These are phyloP conservation scores for Salvator merianae DNA, from an alignment of 2,113 vertebrate genomes.

Conservation along the genomic window DNA sequence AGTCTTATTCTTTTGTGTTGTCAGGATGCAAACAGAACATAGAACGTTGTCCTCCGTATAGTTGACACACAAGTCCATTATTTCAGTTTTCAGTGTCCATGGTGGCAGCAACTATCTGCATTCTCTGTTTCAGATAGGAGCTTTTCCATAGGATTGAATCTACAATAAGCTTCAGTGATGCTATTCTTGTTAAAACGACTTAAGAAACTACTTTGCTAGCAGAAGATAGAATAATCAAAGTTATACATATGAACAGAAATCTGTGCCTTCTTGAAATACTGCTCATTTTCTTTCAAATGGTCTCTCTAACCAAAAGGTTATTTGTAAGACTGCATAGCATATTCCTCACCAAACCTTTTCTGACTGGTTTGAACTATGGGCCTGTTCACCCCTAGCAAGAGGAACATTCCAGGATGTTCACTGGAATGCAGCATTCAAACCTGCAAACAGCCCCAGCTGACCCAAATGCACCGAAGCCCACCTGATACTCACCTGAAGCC, in stretches of 20 bases:
- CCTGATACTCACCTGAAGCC: no score
- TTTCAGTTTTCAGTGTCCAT: background rate
- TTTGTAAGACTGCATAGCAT: background rate
- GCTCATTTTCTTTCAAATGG: background rate
- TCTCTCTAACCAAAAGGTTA: background rate
- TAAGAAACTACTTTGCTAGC: background rate
- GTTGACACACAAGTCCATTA: background rate
- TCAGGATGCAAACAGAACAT: background rate
- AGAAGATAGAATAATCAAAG: background rate
- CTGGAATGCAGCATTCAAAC: no score
- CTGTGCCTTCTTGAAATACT: slow-evolving; percentile 7
- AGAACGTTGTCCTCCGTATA: background rate
- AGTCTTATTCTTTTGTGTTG: background rate
- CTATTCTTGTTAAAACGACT: background rate
- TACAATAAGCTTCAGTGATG: background rate
- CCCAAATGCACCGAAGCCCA: no score
- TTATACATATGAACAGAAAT: background rate
- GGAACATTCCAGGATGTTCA: no score
- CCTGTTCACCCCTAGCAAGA: no score
- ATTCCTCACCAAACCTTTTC: background rate
- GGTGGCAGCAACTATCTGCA: background rate
- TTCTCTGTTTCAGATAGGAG: background rate
- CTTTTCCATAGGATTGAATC: background rate
- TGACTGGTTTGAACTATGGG: no score
- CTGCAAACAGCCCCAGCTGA: no score